Base-by-base conservation (phyloP, 2,888 invertebrate genomes). In the Mythimna loreyi region DNA sequence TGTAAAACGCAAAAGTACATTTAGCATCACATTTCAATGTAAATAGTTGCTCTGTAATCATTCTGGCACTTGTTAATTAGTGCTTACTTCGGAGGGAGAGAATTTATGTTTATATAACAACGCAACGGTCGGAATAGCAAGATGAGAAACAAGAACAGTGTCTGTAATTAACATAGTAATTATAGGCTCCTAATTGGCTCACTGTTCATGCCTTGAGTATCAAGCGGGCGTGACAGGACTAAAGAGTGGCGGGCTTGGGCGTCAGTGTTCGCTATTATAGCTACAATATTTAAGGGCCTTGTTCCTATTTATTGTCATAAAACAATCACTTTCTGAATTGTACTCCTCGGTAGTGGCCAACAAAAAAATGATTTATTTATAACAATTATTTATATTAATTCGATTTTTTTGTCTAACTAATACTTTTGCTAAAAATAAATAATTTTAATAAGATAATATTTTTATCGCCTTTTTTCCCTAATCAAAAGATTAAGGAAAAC, bases 101-200 rank as follows among this genome's bases (percentile, higher is more conserved):
- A 92, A 92, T 92, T 91, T 89, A 91, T 93, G 92, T 94, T 93
- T 92, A 92, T 90, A 92, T 92, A 93, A 91, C 92, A 91, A 89
- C 90, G 89, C 86, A 90, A 89, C 90, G 90, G 90, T 90, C 83
- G 89, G 90, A 91, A 91, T 90, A 86, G 91, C 90, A 89, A 91
- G 92, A 92, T 90, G 93, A 90, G 93, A 92, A 92, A 92, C 93
- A 92, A 90, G 93, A 92, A 90, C 92, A 88, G 85, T 90, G 92
- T 89, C 92, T 93, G 93, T 93, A 94, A 95, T 94, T 94, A 95
- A 94, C 94, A 93, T 93, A 90, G 93, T 93, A 94, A 95, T 95
- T 94, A 94, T 93, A 94, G 94, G 91, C 93, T 92, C 92, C 92
- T 94, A 94, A 94, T 94, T 94, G 94, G 92, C 91, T 91, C 90